Base-by-base conservation (phyloP, 2,797 vertebrate genomes). In the Anguilla pacifica region DNA sequence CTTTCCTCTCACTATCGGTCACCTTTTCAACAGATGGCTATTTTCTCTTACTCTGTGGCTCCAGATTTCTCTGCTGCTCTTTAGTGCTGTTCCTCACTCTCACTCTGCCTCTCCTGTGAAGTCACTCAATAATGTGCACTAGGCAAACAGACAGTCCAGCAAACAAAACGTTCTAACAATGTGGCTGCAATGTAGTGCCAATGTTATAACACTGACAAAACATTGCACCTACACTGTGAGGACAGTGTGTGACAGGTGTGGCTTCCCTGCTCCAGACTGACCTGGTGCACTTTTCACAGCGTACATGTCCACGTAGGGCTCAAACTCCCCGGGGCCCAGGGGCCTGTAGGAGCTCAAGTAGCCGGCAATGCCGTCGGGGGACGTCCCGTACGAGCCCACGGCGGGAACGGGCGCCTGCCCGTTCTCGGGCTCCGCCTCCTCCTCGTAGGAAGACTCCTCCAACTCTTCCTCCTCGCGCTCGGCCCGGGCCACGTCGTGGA, bases 381-480 rank as follows among this genome's bases (percentile, higher is more conserved):
- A 98, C 0, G 96, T 98, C 85, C 97, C 97, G 0, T 97, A 98
- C 6, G 97, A 97, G 67, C 97, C 97, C 83, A 91, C 95, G 0
- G 92, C 83, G 0, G 91, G 28, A 0, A 93, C 91, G 0, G 91
- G 87, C 0, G 94, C 92, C 4, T 96, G 89, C 64, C 96, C 95
- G 57, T 97, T 97, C 93, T 97, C 95, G 0, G 92, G 79, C 31
- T 96, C 95, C 0, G 49, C 85, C 0, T 96, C 96, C 28, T 96
- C 94, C 84, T 96, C 96, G 0, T 97, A 96, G 85, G 95, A 94
- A 9, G 96, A 95, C 88, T 96, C 95, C 49, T 96, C 94, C 0
- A 95, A 96, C 39, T 98, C 97, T 7, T 98, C 97, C 64, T 98
- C 98, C 0, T 97, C 97, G 1, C 97, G 96, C 85, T 98, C 97